Evolutionary conservation across 1,140 invertebrate genomes (phyloP).

Genomic region (Aphelinus certus): DNA sequence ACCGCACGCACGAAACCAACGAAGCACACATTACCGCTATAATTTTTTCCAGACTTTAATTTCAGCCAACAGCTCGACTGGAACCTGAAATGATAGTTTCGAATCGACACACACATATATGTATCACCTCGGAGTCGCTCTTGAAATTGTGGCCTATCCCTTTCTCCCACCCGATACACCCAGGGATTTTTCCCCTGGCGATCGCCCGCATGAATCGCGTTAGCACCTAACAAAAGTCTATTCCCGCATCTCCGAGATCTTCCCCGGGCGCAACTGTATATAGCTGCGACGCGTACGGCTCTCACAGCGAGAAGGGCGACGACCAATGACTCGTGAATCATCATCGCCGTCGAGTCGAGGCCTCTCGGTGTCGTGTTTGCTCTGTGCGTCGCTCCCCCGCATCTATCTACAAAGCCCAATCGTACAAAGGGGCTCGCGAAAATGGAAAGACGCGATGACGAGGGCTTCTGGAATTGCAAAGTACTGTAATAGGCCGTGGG

Average conservation of each 20-base stretch:
- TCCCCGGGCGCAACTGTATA: neutral
- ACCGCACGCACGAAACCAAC: no score
- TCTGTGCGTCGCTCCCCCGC: neutral
- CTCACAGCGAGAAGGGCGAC: neutral
- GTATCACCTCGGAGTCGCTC: no score
- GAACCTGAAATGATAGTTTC: no score
- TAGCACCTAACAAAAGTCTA: neutral
- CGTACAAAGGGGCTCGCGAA: slow-evolving; percentile 22
- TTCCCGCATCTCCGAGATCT: neutral
- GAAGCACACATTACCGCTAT: no score
- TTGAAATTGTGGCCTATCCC: no score
- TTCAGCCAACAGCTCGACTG: no score
- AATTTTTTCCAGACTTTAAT: no score
- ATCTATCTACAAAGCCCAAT: no score
- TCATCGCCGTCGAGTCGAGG: slow-evolving; percentile 5
- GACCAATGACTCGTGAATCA: slow-evolving; percentile 38
- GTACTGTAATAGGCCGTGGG: slow-evolving; percentile 31
- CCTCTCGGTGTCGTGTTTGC: slow-evolving; percentile 28
- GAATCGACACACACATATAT: no score
- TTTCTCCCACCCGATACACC: no score
- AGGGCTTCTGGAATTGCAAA: slow-evolving; percentile 37
- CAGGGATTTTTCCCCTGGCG: no score
- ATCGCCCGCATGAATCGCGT: no score
- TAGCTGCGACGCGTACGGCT: neutral
- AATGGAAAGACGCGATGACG: slow-evolving; percentile 17